Base-by-base conservation (phyloP, 2,888 invertebrate genomes). In the Aporophyla nigra region DNA sequence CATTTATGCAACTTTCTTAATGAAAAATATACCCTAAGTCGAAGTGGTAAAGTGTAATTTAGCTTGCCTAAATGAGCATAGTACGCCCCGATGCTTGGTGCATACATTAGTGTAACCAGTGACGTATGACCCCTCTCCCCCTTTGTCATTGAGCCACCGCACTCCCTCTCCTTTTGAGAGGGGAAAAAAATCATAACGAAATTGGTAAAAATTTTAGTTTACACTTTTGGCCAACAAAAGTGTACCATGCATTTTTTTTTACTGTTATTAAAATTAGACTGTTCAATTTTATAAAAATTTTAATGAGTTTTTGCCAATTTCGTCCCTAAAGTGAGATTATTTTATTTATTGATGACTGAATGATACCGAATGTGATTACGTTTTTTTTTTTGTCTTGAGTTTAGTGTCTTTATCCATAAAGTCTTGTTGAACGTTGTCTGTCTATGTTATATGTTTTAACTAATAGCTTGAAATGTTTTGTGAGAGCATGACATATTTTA, bases 391-490 rank as follows among this genome's bases (percentile, higher is more conserved):
- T 89, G 80, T 90, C 84, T 85, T 89, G 82, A 88, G 70, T 87
- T 87, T 80, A 61, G 59, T 88, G 80, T 82, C 74, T 79, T 80
- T 79, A 82, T 78, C 54, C 69, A 77, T 80, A 78, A 78, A 82
- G 83, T 87, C 74, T 86, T 89, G 88, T 89, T 92, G 75, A 86
- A 90, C 92, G 92, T 94, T 94, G 95, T 95, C 89, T 91, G 92
- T 95, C 88, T 90, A 88, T 93, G 88, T 93, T 89, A 85, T 91
- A 93, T 95, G 93, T 95, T 91, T 93, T 93, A 87, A 96, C 94
- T 96, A 95, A 96, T 94, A 86, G 94, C 94, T 92, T 95, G 94
- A 86, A 71, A 78, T 93, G 94, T 95, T 85, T 90, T 93, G 93
- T 94, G 90, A 88, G 71, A 94, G 96, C 95, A 95, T 96, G 96